Evolutionary conservation across 2,797 vertebrate genomes (phyloP), one percentile per base, ranked within the genome.

Genomic region (Gallirallus australis): DNA sequence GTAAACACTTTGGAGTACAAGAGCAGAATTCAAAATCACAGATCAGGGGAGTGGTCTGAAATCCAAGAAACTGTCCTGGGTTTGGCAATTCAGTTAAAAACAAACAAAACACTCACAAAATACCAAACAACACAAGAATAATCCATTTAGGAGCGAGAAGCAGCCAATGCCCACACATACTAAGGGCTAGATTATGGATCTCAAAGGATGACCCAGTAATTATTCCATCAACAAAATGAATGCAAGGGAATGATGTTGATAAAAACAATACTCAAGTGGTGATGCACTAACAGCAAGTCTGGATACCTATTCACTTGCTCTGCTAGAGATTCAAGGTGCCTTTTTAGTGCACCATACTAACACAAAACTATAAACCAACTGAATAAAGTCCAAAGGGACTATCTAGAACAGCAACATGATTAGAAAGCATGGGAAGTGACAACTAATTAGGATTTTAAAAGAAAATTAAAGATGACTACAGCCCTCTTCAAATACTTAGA

Each of bases 381-480:
- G 17, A 18, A 63, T 37, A 2, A 77, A 85, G 11, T 57, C 15
- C n/a, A 69, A 90, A 69, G 21, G 16, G 33, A 53, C 15, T 7
- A 27, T 19, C 9, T 16, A 63, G 9, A 82, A 48, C 15, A 66
- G 57, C 8, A 40, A 53, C 37, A 45, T 18, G 2, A 53, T 40
- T 39, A 53, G 16, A 40, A 69, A 82, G 13, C 21, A 8, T 4
- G 21, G 47, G 2, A 93, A 19, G 5, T 39, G 15, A 45, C 7
- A 10, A 37, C 53, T 47, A 30, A 20, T 9, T 2, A 2, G 2
- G 11, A 52, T 53, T 47, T 72, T 40, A 52, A 24, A 89, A 78
- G 11, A 48, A 27, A 17, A 57, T 11, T n/a, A 53, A 45, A 53
- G 12, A 20, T 60, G 15, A 50, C 17, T 35, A 21, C 0, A 0